Evolutionary conservation across 2,113 vertebrate genomes (phyloP).

Genomic region (Leptodactylus fuscus): DNA sequence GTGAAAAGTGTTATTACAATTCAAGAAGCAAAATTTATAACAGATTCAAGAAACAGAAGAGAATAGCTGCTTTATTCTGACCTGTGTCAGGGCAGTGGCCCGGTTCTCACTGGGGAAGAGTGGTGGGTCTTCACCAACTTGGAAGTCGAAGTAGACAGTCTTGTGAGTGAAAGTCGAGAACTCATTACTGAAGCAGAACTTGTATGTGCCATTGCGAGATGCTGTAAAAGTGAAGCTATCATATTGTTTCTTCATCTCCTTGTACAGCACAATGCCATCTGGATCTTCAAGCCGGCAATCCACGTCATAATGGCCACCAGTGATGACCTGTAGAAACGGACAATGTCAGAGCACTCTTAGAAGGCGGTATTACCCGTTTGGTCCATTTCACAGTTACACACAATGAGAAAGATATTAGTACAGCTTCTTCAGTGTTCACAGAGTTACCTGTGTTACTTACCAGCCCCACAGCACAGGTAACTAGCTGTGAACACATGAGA

Average conservation of each 20-base stretch:
- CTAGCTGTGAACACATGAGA: no score
- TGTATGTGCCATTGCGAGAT: constrained; percentile 90
- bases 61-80: constrained; percentile 67
- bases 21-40: no score
- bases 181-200: constrained; percentile 98
- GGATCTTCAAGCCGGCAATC: constrained; percentile 95
- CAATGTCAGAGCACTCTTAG: background rate
- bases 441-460: no score
- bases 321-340: constrained; percentile 86
- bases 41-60: no score
- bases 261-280: constrained; percentile 88
- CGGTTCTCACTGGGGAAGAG: constrained; percentile 97
- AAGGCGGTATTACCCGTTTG: background rate
- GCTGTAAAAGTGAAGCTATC: constrained; percentile 97
- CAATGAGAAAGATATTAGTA: no score
- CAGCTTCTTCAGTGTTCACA: no score
- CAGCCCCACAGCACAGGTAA: no score
- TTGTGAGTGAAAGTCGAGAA: constrained; percentile 99
- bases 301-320: constrained; percentile 97
- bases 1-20: no score
- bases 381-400: no score
- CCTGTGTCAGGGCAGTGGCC: constrained; percentile 96
- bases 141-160: constrained; percentile 98
- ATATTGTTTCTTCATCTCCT: constrained; percentile 98
- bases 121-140: constrained; percentile 96